Conservation (phyloP, 2,888 invertebrate genomes). For the Osmoderma eremita region DNA sequence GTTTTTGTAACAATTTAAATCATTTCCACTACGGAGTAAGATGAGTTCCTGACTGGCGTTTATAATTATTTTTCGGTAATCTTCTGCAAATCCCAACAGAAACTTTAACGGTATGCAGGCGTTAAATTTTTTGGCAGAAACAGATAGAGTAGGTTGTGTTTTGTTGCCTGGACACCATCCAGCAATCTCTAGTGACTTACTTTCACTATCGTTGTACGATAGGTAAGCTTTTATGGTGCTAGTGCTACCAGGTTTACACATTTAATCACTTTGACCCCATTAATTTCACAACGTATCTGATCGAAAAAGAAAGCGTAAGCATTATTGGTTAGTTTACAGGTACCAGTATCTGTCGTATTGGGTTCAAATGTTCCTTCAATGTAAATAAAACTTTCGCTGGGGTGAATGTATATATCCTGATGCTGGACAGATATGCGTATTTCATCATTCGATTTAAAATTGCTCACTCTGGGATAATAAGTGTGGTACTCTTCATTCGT, state of each 20-base stretch:
- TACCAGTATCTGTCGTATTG: conserved; percentile 1
- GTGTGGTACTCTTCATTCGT: conserved; percentile 40
- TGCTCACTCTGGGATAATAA: conserved; percentile 39
- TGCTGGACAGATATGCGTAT: conserved; percentile 42
- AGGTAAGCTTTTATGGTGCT: conserved; percentile 39
- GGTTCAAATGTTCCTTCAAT: conserved; percentile 33
- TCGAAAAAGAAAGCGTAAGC: conserved; percentile 42
- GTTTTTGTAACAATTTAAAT: conserved; percentile 1
- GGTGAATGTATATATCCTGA: conserved; percentile 42
- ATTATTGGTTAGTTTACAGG: conserved; percentile 34
- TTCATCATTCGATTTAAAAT: conserved; percentile 43
- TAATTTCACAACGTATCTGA: conserved; percentile 43
- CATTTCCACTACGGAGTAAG: conserved; percentile 52
- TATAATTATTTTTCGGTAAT: conserved; percentile 58
- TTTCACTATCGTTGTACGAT: conserved; percentile 33
- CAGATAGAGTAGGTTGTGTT: conserved; percentile 1
- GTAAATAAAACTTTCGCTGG: conserved; percentile 39
- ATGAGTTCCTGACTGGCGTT: conserved; percentile 60
- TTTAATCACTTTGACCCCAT: conserved; percentile 42
- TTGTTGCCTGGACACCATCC: conserved; percentile 13
- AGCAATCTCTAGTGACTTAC: conserved; percentile 11
- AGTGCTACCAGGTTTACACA: conserved; percentile 35
- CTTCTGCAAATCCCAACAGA: no score
- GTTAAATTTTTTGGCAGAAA: conserved; percentile 3
- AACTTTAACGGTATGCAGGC: conserved; percentile 50